Conservation (phyloP, 2,113 vertebrate genomes). For the Paramormyrops kingsleyae region DNA sequence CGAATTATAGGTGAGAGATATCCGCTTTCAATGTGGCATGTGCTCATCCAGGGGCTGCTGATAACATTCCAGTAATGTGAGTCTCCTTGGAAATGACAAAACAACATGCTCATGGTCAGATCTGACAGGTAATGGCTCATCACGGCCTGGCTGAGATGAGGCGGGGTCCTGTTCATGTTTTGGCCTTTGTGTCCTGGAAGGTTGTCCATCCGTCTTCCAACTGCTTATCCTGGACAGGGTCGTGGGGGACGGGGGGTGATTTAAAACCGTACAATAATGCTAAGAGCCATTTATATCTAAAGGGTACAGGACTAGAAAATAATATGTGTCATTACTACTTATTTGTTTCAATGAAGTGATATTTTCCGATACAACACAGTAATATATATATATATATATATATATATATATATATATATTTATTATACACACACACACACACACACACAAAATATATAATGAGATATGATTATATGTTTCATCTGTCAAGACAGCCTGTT, state of each 20-base stretch:
- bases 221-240: neutral
- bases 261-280: neutral
- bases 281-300: neutral
- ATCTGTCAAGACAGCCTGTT: neutral
- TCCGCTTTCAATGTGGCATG: neutral
- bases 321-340: neutral
- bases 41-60: neutral
- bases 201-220: neutral
- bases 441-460: neutral
- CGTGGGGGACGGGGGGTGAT: neutral
- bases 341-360: neutral
- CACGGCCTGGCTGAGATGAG: neutral
- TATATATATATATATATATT: neutral
- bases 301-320: neutral
- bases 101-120: neutral
- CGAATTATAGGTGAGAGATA: neutral
- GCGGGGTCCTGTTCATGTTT: neutral
- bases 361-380: neutral
- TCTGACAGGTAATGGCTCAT: neutral
- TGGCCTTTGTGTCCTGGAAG: neutral
- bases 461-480: neutral
- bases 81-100: constrained; percentile 1
- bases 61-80: neutral
- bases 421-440: neutral
- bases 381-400: too few relatives aligned